phyloP scores from a whole-genome alignment of 2,888 invertebrate genomes.

The Anaspis maculata region DNA sequence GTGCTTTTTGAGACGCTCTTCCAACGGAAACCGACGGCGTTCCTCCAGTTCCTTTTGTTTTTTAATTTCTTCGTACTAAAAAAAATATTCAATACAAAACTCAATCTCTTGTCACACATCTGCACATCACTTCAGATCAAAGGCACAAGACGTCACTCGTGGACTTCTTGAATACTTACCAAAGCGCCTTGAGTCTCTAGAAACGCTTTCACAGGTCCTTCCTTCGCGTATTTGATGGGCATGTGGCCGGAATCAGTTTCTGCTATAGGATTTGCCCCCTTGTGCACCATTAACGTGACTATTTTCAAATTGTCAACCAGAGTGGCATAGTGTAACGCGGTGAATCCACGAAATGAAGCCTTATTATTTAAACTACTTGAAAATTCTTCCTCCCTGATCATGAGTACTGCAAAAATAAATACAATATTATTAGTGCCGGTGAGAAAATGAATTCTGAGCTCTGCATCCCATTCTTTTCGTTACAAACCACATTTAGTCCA shows the following conservation, averaged over 20 bases:
- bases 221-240: constrained; percentile 65
- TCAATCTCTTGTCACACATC: too few species aligned
- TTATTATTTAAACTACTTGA: constrained; percentile 59
- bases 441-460: too few species aligned
- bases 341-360: constrained; percentile 76
- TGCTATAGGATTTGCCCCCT: constrained; percentile 64
- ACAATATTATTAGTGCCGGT: too few species aligned
- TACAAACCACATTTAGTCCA: too few species aligned
- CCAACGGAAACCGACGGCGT: constrained; percentile 71
- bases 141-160: too few species aligned
- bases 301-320: constrained; percentile 59
- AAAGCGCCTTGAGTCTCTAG: constrained; percentile 45
- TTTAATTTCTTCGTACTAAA: constrained; percentile 46
- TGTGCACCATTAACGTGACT: constrained; percentile 57
- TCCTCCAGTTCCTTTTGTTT: constrained; percentile 66
- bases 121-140: too few species aligned
- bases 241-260: constrained; percentile 73
- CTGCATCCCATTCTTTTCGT: too few species aligned
- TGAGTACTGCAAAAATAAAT: constrained; percentile 42
- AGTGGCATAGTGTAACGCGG: constrained; percentile 83
- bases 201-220: constrained; percentile 54
- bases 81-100: too few species aligned
- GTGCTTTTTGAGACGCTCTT: constrained; percentile 69
- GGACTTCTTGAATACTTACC: too few species aligned
- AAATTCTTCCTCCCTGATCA: constrained; percentile 76